Evolutionary conservation across 2,888 invertebrate genomes (phyloP), one percentile per base, ranked within the genome.

Genomic region (Himalopsyche anomala): DNA sequence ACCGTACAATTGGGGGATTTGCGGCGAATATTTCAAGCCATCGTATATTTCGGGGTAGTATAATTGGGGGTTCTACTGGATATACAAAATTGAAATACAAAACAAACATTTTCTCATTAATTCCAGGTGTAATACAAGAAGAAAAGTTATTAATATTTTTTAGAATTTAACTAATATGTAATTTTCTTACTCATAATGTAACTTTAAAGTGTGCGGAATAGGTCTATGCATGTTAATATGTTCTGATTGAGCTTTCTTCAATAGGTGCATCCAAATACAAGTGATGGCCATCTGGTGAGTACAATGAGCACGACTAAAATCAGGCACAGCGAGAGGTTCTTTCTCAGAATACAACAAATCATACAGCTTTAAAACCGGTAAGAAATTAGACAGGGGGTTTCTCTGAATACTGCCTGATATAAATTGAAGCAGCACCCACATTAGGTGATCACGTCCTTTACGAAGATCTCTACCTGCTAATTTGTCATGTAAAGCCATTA

Each of bases 371-470:
- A 99, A 95, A 87, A 99, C 97, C 0, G 98, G 98, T 88, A 98
- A 92, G 90, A 98, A 98, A 91, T 97, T 98, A 0, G 96, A 95
- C 81, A 97, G 92, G 0, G 98, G 97, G 92, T 98, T 98, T 89
- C 98, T 96, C 91, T 98, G 98, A 90, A 98, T 98, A 90, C 98
- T 98, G 82, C 99, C 99, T 0, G 99, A 99, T 89, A 99, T 98
- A 90, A 98, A 99, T 92, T 99, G 99, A 79, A 99, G 92, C 28
- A 99, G 92, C 36, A 98, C 97, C 99, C 99, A 99, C 99, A 99
- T 99, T n/a, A 99, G 93, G 90, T 99, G 98, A 92, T 99, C 99
- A 81, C 99, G 94, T 0, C 99, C 98, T 91, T 97, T 97, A 87
- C 96, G 94, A 90, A 98, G 93, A 90, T 98, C 97, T 89, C 96